Conservation (phyloP, 2,888 invertebrate genomes). For the Apamea sordens region DNA sequence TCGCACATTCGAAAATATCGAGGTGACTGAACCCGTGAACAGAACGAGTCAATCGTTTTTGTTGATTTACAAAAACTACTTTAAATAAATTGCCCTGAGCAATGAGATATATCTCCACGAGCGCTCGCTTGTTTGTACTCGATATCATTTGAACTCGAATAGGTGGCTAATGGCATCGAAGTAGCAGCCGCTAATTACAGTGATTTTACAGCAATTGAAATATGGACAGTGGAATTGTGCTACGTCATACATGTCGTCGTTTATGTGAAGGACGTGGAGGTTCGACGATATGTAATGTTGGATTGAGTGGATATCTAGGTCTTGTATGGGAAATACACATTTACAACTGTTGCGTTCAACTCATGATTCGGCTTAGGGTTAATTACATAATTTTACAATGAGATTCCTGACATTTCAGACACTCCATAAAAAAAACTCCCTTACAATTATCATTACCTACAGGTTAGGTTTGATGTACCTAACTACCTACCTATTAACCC, state of each 20-base stretch:
- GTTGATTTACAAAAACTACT: conserved; percentile 83
- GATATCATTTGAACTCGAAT: conserved; percentile 65
- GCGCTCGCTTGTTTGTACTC: conserved; percentile 68
- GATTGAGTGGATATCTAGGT: neutral
- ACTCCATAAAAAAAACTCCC: neutral
- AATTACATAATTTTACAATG: neutral
- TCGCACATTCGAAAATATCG: conserved; percentile 87
- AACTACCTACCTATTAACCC: neutral
- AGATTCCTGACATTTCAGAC: neutral
- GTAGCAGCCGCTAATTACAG: conserved; percentile 64
- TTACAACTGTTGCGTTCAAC: neutral
- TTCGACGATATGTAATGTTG: neutral
- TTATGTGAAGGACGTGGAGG: conserved; percentile 29
- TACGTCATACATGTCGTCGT: conserved; percentile 28
- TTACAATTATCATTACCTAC: neutral
- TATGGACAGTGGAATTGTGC: conserved; percentile 29
- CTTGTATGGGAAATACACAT: neutral
- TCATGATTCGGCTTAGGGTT: neutral
- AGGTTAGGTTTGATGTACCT: neutral
- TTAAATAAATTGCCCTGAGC: conserved; percentile 80
- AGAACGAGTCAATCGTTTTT: conserved; percentile 85
- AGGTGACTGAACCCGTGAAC: conserved; percentile 85
- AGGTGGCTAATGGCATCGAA: conserved; percentile 63
- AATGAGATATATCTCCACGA: conserved; percentile 74
- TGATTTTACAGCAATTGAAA: conserved; percentile 48